phyloP scores from a whole-genome alignment of 1,140 invertebrate species.

The Tachypleus tridentatus region DNA sequence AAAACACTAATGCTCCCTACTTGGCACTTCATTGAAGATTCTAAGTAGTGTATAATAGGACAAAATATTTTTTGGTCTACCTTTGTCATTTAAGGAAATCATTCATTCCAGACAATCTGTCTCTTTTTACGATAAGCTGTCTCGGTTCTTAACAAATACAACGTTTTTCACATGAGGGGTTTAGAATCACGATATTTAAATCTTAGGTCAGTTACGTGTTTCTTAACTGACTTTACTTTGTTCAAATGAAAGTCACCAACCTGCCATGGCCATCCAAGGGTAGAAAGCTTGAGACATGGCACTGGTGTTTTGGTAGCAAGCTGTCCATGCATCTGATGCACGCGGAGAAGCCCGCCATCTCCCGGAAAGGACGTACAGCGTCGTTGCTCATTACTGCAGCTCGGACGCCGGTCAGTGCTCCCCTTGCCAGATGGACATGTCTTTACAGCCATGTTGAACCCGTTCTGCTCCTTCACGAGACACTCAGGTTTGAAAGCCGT shows the following conservation, averaged over 20 bases:
- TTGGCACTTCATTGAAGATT: too few relatives aligned
- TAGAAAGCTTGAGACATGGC: conserved; percentile 65
- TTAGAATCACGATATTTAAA: too few relatives aligned
- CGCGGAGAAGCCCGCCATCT: conserved; percentile 28
- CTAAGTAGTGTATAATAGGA: too few relatives aligned
- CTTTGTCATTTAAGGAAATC: too few relatives aligned
- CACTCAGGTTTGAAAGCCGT: conserved; percentile 24
- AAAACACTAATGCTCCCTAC: too few relatives aligned
- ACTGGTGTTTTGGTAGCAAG: conserved; percentile 60
- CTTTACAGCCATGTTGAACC: conserved; percentile 23
- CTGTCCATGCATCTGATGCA: conserved; percentile 58
- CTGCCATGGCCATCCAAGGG: conserved; percentile 97
- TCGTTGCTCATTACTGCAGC: conserved; percentile 12
- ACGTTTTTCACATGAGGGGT: too few relatives aligned
- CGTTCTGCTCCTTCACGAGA: conserved; percentile 23
- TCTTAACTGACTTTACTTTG: too few relatives aligned
- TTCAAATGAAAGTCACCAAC: conserved; percentile 44
- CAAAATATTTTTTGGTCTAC: too few relatives aligned
- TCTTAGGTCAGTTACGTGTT: too few relatives aligned
- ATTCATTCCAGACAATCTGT: too few relatives aligned
- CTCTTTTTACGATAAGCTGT: too few relatives aligned
- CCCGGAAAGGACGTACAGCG: conserved; percentile 20
- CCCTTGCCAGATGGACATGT: conserved; percentile 36
- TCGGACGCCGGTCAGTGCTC: conserved; percentile 43
- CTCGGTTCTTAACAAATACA: too few relatives aligned